phyloP scores from a whole-genome alignment of 1,140 invertebrate genomes.

The Anagrus nilaparvatae region DNA sequence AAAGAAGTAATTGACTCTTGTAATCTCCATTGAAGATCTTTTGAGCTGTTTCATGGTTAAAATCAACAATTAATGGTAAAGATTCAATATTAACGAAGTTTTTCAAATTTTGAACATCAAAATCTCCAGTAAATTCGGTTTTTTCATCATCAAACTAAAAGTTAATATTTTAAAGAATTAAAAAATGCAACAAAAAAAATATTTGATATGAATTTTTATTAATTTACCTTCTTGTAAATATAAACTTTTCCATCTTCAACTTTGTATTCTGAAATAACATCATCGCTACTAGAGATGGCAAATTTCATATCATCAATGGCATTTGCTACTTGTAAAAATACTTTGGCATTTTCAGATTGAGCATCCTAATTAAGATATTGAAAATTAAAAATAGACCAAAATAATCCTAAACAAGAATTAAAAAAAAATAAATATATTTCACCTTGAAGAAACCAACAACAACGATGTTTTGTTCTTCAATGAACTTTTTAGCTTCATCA shows the following conservation, averaged over 20 bases:
- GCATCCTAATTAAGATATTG: constrained; percentile 47
- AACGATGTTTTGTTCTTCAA: constrained; percentile 67
- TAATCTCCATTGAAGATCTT: constrained; percentile 98
- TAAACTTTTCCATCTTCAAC: constrained; percentile 64
- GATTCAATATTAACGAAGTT: constrained; percentile 79
- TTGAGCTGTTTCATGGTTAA: constrained; percentile 92
- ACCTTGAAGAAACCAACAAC: constrained; percentile 92
- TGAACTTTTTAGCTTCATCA: constrained; percentile 77
- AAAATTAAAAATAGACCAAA: background rate
- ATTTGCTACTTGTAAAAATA: constrained; percentile 71
- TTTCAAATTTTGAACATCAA: constrained; percentile 57
- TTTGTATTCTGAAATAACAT: constrained; percentile 65
- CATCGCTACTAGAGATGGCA: constrained; percentile 69
- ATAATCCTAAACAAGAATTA: background rate
- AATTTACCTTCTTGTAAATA: constrained; percentile 84
- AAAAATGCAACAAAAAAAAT: constrained; percentile 4
- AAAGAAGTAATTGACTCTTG: constrained; percentile 90
- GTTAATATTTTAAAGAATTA: background rate
- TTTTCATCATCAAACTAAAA: constrained; percentile 88
- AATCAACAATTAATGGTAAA: constrained; percentile 91
- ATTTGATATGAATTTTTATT: constrained; percentile 13
- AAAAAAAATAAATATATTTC: constrained; percentile 6
- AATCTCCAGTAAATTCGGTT: constrained; percentile 64
- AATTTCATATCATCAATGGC: constrained; percentile 82
- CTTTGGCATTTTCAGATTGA: constrained; percentile 67